phyloP scores from a whole-genome alignment of 2,888 invertebrate genomes.

The Ormyrus thymus region DNA sequence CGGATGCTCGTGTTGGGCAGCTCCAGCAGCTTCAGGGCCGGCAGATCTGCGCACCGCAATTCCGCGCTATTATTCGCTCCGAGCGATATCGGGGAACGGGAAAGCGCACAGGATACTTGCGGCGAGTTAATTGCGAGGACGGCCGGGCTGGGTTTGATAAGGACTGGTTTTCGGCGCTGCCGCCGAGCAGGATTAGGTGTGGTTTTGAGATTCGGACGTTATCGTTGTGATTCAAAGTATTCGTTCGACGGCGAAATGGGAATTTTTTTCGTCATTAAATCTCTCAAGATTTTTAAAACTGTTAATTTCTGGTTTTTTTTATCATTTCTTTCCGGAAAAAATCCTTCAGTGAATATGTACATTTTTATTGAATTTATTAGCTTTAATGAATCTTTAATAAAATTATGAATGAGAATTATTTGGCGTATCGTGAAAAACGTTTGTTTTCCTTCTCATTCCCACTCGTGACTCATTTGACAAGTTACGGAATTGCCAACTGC shows the following conservation, averaged over 20 bases:
- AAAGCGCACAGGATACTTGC: background rate
- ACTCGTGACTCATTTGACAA: background rate
- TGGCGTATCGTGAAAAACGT: background rate
- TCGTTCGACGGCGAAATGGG: no score
- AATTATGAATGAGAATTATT: background rate
- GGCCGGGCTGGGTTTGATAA: background rate
- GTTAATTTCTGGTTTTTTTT: no score
- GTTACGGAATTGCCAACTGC: background rate
- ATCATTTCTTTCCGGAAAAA: no score
- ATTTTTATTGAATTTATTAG: no score
- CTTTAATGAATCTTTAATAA: background rate
- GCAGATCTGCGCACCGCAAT: constrained; percentile 62
- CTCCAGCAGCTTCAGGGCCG: constrained; percentile 72
- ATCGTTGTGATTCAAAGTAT: no score
- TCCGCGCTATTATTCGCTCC: background rate
- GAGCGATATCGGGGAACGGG: background rate
- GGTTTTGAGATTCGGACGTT: no score
- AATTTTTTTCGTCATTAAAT: no score
- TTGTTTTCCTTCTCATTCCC: background rate
- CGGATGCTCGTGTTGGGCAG: constrained; percentile 29
- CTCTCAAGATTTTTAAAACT: no score
- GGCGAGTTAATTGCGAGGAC: background rate
- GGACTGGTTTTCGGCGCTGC: background rate
- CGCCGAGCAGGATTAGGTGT: background rate
- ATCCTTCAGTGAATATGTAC: no score